Conservation (phyloP, 2,113 vertebrate genomes). For the Pseudolaguvia tuberculata region DNA sequence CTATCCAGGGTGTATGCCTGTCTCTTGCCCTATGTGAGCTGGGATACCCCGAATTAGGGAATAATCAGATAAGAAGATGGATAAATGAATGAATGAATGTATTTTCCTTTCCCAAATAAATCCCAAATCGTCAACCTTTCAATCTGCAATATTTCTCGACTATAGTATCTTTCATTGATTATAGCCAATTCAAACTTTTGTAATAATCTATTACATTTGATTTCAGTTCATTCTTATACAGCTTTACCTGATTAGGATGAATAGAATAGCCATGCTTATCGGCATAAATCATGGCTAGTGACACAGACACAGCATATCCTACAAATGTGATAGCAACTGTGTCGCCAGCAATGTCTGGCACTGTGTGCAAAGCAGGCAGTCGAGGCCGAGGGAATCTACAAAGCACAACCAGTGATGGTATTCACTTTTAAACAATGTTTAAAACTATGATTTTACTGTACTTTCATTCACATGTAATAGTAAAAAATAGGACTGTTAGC, state of each 20-base stretch:
- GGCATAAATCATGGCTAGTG: slow-evolving; percentile 87
- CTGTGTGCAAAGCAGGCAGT: slow-evolving; percentile 69
- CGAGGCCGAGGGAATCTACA: slow-evolving; percentile 76
- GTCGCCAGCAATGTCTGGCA: slow-evolving; percentile 78
- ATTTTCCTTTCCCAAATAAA: no score
- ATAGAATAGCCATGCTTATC: slow-evolving; percentile 86
- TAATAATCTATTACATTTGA: neutral
- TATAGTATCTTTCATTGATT: neutral
- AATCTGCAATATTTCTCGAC: neutral
- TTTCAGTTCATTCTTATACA: neutral
- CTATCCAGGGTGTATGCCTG: no score
- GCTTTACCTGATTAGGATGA: slow-evolving; percentile 81
- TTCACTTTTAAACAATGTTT: neutral
- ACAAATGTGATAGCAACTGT: slow-evolving; percentile 82
- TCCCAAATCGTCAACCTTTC: no score
- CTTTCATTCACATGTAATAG: neutral
- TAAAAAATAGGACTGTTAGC: slow-evolving; percentile 24
- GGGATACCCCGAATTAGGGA: no score
- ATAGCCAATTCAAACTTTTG: neutral
- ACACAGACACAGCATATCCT: slow-evolving; percentile 82
- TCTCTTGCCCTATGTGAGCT: no score
- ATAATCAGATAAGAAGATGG: no score
- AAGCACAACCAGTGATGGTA: neutral
- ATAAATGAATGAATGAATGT: no score
- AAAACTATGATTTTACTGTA: no score